phyloP scores from a whole-genome alignment of 2,888 invertebrate genomes.

The Drosophila sordidula region DNA sequence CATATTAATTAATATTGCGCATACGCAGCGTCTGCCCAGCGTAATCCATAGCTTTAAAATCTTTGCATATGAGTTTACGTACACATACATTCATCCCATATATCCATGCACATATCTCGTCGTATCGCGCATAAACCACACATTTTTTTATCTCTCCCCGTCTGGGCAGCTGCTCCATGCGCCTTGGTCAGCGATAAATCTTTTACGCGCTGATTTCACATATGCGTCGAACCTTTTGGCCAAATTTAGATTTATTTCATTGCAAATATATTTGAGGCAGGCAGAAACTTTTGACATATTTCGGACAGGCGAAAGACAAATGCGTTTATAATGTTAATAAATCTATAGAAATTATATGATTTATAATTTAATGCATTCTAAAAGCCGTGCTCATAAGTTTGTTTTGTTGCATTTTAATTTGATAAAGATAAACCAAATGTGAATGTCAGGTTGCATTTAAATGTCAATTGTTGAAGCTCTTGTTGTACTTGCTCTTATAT shows the following conservation, averaged over 20 bases:
- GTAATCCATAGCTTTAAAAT: constrained; percentile 28
- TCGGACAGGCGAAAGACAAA: constrained; percentile 64
- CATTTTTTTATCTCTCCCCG: not conserved
- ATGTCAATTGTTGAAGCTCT: constrained; percentile 34
- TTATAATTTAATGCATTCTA: constrained; percentile 8
- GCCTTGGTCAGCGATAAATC: constrained; percentile 66
- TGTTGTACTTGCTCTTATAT: constrained; percentile 29
- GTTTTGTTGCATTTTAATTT: not conserved
- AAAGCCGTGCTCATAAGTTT: not conserved
- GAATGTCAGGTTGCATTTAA: constrained; percentile 37
- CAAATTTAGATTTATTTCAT: constrained; percentile 72
- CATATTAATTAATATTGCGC: constrained; percentile 67
- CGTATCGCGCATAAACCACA: constrained; percentile 8
- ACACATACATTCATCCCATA: constrained; percentile 4
- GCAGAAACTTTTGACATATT: constrained; percentile 71
- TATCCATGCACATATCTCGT: not conserved
- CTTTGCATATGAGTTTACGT: constrained; percentile 15
- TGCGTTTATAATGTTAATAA: constrained; percentile 63
- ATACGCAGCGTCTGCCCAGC: constrained; percentile 39
- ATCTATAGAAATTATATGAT: constrained; percentile 40
- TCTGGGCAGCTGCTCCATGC: constrained; percentile 53
- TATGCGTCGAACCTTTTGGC: constrained; percentile 59
- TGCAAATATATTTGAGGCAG: constrained; percentile 47
- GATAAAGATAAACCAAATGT: not conserved
- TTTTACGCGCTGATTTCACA: constrained; percentile 63